Base-by-base conservation (phyloP, 1,140 invertebrate species). In the Drosophila takahashii region DNA sequence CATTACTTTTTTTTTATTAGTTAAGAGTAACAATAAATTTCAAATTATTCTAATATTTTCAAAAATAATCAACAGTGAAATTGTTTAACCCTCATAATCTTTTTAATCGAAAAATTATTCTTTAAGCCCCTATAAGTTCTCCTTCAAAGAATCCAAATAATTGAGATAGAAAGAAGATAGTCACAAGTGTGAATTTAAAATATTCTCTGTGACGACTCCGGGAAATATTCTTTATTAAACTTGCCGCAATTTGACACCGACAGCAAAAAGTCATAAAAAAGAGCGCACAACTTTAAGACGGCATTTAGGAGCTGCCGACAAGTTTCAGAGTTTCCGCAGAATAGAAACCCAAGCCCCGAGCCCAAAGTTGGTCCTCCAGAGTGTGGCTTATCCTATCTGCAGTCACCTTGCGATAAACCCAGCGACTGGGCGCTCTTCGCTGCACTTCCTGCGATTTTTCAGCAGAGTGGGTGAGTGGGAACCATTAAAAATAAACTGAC, bases 401-500 rank as follows among this genome's bases (percentile, higher is more conserved):
- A 67, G 66, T 69, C 62, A 87, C 72, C 81, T 79, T 71, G 69
- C 79, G 87, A 90, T 90, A 89, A 90, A 77, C 70, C 64, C 53
- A 34, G 66, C 61, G 67, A 50, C 64, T 61, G 48, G 70, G 80
- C 53, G 51, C 51, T 50, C 64, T 60, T 66, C 58, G 59, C 61
- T 67, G 73, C 81, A 62, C 69, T 77, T 78, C 76, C 73, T 70
- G 67, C 67, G 72, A 42, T 34, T 70, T 47, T 53, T 67, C 64
- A 36, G 34, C 64, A 51, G 78, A 86, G 84, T 87, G 84, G 84
- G 84, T 89, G 84, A 87, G 84, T 87, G 87, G 90, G 89, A 86
- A 90, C 85, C 87, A 90, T 90, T 91, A 90, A 90, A 90, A 90
- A 90, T 90, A 90, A 90, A 91, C 89, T 90, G 89, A 91, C 87